Evolutionary conservation across 2,113 vertebrate genomes (phyloP).

Genomic region (Etheostoma spectabile): DNA sequence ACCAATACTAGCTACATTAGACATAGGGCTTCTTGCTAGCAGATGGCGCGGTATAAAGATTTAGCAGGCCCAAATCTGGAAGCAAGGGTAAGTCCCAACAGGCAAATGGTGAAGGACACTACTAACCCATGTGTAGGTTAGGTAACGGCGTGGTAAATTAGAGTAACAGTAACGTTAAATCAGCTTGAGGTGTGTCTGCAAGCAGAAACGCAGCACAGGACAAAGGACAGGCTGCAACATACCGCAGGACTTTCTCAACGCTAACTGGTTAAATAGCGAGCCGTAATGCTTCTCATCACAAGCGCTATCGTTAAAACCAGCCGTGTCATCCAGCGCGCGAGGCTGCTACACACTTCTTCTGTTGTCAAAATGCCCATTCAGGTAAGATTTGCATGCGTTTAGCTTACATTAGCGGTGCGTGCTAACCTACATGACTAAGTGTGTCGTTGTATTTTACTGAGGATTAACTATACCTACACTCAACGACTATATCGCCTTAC

Average conservation of each 20-base stretch:
- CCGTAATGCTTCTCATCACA: constrained; percentile 55
- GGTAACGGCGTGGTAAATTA: neutral
- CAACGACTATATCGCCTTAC: fast-evolving
- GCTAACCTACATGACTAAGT: neutral
- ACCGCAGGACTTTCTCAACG: no score
- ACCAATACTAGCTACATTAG: neutral
- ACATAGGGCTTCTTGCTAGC: constrained; percentile 20
- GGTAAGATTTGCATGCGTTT: constrained; percentile 60
- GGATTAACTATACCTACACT: neutral
- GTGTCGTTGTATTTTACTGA: neutral
- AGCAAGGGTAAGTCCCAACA: neutral
- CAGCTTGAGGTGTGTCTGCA: neutral
- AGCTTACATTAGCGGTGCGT: neutral
- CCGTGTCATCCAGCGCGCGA: constrained; percentile 8
- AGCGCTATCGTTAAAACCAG: constrained; percentile 24
- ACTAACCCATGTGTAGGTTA: no score
- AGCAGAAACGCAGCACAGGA: neutral
- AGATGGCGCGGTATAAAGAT: constrained; percentile 64
- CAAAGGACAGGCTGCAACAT: fast-evolving
- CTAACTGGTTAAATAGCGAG: neutral
- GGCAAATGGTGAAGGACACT: constrained; percentile 1
- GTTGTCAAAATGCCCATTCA: constrained; percentile 79
- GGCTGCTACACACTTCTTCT: constrained; percentile 62
- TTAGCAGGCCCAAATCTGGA: constrained; percentile 31
- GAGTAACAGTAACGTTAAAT: neutral